Base-by-base conservation (phyloP, 2,797 vertebrate genomes). In the Chaetodon trifasciatus region DNA sequence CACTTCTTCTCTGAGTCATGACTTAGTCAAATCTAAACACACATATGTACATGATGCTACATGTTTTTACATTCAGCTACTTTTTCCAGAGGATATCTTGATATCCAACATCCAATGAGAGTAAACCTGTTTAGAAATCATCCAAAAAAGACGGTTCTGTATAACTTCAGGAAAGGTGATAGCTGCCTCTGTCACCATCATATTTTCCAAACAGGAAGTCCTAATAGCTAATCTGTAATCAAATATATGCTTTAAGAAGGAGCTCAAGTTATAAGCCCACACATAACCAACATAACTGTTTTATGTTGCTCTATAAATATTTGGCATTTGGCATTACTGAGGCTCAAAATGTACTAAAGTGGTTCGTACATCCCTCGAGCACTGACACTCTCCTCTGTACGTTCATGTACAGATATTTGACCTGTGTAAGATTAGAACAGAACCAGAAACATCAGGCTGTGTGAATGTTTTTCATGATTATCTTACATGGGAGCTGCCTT, bases 401-500 rank as follows among this genome's bases (percentile, higher is more conserved):
- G 4, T 63, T 42, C 8, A 24, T 16, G 11, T 23, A 19, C 4
- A 56, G n/a, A 56, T 15, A 39, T 66, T 61, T 72, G 5, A 24
- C 23, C 9, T 4, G 2, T 47, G 21, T 35, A 24, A 42, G 23
- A 69, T 58, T 6, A 4, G 44, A 78, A 37, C 32, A 28, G 49
- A 55, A 42, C 4, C 16, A 42, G 39, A 69, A 55, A 56, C 44
- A 39, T 37, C 9, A 46, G 17, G 3, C 42, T 55, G 35, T 58
- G 46, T 40, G 42, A 67, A 32, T 55, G 46, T 39, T 61, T 28
- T 24, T 65, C n/a, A 13, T 23, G 52, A 56, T 85, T 8, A 58
- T 71, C 47, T 62, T 70, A 39, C 68, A 71, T 80, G 17, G 63
- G 40, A 78, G 55, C 58, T 60, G 35, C 47, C 72, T 46, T 65